Evolutionary conservation across 2,797 vertebrate species (phyloP).

Genomic region (Merluccius polli): DNA sequence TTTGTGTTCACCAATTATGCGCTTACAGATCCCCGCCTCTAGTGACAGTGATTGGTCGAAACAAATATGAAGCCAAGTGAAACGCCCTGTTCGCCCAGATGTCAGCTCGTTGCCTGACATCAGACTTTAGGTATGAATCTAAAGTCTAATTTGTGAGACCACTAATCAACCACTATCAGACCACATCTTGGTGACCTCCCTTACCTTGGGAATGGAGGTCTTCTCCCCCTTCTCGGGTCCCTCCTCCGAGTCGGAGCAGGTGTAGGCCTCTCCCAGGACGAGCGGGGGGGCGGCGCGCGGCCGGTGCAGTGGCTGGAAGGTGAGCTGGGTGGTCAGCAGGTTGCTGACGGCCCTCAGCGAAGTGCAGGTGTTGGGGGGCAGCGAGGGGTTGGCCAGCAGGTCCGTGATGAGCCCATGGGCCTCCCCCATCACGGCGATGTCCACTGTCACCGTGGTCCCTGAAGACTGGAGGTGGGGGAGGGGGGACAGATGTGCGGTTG

Average conservation of each 20-base stretch:
- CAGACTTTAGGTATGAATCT: neutral
- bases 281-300: slow-evolving; percentile 71
- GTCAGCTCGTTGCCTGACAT: neutral
- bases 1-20: neutral
- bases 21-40: neutral
- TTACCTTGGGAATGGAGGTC: slow-evolving; percentile 88
- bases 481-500: slow-evolving; percentile 23
- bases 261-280: slow-evolving; percentile 78
- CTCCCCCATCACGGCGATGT: slow-evolving; percentile 97
- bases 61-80: neutral
- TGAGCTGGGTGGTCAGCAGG: slow-evolving; percentile 92
- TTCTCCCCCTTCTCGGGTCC: slow-evolving; percentile 87
- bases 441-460: slow-evolving; percentile 89
- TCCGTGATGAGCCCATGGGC: slow-evolving; percentile 96
- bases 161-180: no score
- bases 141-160: neutral
- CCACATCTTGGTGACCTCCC: no score
- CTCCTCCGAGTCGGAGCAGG: slow-evolving; percentile 92
- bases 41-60: neutral
- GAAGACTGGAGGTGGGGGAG: slow-evolving; percentile 69
- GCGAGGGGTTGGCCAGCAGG: slow-evolving; percentile 89
- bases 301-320: slow-evolving; percentile 90
- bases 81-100: neutral
- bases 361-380: slow-evolving; percentile 91
- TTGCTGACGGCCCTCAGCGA: slow-evolving; percentile 93